A percentile compares a stretch with the other conserved stretches of the same genome.
These are phyloP conservation scores for Oscheius sp. DNA, from an alignment of 2,888 invertebrate genomes.

Conservation along the genomic window DNA sequence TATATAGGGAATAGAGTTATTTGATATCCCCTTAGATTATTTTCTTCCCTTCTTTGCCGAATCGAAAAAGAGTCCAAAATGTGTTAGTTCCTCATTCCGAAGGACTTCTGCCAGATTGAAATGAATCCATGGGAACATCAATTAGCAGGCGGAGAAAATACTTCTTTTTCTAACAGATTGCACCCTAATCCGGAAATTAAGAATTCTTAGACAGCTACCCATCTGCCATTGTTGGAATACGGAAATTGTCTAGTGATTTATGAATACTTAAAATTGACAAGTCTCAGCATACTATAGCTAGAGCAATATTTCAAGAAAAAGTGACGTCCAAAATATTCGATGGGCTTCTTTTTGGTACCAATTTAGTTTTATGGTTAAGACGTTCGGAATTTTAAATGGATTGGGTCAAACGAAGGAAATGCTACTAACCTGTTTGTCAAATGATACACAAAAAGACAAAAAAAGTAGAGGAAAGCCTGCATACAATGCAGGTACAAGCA, in stretches of 20 bases:
- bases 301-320: not conserved
- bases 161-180: slow-evolving; percentile 7
- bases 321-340: not conserved
- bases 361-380: too few relatives aligned
- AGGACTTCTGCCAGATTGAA: not conserved
- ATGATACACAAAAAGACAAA: not conserved
- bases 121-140: slow-evolving; percentile 22
- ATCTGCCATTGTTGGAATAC: too few relatives aligned
- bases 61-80: too few relatives aligned
- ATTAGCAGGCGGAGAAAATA: slow-evolving; percentile 8
- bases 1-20: too few relatives aligned
- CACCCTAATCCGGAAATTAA: slow-evolving; percentile 10
- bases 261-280: too few relatives aligned
- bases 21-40: too few relatives aligned
- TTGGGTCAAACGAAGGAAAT: not conserved
- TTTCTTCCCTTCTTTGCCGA: too few relatives aligned
- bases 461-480: not conserved
- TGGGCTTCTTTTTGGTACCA: not conserved
- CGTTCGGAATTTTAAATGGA: not conserved
- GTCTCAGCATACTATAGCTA: too few relatives aligned
- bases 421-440: not conserved
- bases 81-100: not conserved
- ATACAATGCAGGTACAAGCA: slow-evolving; percentile 7
- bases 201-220: not conserved
- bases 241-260: too few relatives aligned